phyloP scores from a whole-genome alignment of 2,797 vertebrate genomes.

The Gadopsis bispinosus region DNA sequence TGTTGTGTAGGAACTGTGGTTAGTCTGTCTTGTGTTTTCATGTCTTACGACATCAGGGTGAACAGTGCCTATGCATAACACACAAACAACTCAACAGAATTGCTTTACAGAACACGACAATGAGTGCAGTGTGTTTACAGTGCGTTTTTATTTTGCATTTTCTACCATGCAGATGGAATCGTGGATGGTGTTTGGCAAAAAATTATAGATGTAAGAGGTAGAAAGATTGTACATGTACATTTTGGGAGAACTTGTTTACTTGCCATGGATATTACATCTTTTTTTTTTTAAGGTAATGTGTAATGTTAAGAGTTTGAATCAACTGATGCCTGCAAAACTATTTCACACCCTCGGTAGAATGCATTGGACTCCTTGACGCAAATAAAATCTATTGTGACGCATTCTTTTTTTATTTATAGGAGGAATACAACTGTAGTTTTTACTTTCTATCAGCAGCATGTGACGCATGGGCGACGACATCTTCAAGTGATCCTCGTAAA shows the following conservation, averaged over 20 bases:
- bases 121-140: constrained; percentile 30
- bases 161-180: constrained; percentile 40
- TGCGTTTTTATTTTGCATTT: constrained; percentile 28
- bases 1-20: constrained; percentile 48
- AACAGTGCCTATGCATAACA: constrained; percentile 76
- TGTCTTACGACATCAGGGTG: constrained; percentile 68
- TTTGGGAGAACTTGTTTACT: constrained; percentile 57
- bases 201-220: constrained; percentile 19
- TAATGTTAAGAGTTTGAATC: constrained; percentile 19
- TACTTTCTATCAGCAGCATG: constrained; percentile 24
- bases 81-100: constrained; percentile 29
- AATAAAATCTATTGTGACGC: constrained; percentile 69
- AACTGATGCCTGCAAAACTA: constrained; percentile 46
- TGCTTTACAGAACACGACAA: constrained; percentile 21
- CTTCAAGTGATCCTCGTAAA: constrained; percentile 54
- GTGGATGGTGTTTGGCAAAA: constrained; percentile 67
- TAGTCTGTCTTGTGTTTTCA: constrained; percentile 60
- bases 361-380: constrained; percentile 54
- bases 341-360: constrained; percentile 33
- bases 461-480: constrained; percentile 76
- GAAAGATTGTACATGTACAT: constrained; percentile 44
- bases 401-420: neutral
- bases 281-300: constrained; percentile 37
- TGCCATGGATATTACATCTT: constrained; percentile 39
- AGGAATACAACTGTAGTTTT: constrained; percentile 4